A percentile compares a stretch with the other conserved stretches of the same genome.
Conservation (phyloP, 1,140 invertebrate species). For the Apocrypta bakeri region DNA sequence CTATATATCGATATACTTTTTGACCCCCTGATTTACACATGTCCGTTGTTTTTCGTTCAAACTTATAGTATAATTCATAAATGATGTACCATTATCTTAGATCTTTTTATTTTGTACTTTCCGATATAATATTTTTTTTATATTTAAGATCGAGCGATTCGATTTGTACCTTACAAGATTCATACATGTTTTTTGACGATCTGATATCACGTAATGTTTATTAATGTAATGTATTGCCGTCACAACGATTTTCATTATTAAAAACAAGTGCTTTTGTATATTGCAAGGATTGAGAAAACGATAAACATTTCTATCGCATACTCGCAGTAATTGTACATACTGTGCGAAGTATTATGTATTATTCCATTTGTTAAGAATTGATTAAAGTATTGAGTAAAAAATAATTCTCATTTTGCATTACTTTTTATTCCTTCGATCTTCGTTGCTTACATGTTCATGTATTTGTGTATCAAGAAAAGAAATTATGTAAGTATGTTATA, state of each 20-base stretch:
- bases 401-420: slow-evolving; percentile 8
- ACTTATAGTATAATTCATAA: slow-evolving; percentile 2
- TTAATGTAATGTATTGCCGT: slow-evolving; percentile 58
- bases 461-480: too few species aligned
- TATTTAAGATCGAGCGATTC: slow-evolving; percentile 41
- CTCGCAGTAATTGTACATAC: slow-evolving; percentile 68
- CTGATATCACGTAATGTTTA: slow-evolving; percentile 63
- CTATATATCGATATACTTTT: slow-evolving; percentile 11
- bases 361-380: slow-evolving; percentile 72
- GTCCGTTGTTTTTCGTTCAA: slow-evolving; percentile 37
- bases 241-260: slow-evolving; percentile 50
- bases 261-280: slow-evolving; percentile 63
- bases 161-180: slow-evolving; percentile 53
- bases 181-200: slow-evolving; percentile 60
- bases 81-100: slow-evolving; percentile 50
- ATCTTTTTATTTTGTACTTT: slow-evolving; percentile 52
- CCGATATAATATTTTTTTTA: slow-evolving; percentile 37
- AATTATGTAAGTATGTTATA: too few species aligned
- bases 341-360: slow-evolving; percentile 70
- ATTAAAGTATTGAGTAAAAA: slow-evolving; percentile 70
- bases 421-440: neutral
- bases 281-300: slow-evolving; percentile 57
- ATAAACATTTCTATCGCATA: slow-evolving; percentile 59
- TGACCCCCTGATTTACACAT: slow-evolving; percentile 35
- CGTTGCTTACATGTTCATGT: neutral